Evolutionary conservation across 2,113 vertebrate species (phyloP).

Genomic region (Corythornis vintsioides): DNA sequence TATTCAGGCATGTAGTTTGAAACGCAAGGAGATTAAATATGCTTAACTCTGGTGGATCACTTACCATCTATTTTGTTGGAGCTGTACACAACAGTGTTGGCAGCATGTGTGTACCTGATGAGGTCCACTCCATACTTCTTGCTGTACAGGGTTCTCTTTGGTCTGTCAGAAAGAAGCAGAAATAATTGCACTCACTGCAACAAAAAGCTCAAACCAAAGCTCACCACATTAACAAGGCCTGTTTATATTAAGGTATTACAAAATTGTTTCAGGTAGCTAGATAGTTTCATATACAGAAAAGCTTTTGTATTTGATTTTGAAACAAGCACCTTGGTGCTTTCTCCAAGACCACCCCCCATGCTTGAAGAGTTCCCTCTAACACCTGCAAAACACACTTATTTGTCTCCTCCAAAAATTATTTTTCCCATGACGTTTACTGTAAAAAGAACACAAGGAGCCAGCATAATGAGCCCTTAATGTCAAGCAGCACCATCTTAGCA

Average conservation of each 20-base stretch:
- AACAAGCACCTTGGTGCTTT: not conserved
- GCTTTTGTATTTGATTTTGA: not conserved
- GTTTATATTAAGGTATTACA: not conserved
- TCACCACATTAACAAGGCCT: not conserved
- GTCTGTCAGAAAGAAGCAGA: slow-evolving; percentile 77
- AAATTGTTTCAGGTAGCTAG: not conserved
- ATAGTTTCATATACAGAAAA: not conserved
- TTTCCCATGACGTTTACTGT: not conserved
- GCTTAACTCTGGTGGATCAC: slow-evolving; percentile 46
- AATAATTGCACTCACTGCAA: slow-evolving; percentile 5
- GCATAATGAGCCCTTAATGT: not conserved
- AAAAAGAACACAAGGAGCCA: not conserved
- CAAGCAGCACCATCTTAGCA: not conserved
- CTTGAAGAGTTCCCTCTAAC: not conserved
- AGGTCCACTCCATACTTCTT: slow-evolving; percentile 99
- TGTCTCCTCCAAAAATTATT: not conserved
- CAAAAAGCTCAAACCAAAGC: not conserved
- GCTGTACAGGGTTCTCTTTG: slow-evolving; percentile 97
- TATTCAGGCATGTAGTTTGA: not conserved
- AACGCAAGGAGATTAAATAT: not conserved
- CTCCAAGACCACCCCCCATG: not conserved
- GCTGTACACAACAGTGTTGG: slow-evolving; percentile 99
- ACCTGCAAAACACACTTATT: not conserved
- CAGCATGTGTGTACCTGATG: slow-evolving; percentile 98
- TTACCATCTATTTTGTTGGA: slow-evolving; percentile 99